A percentile compares a stretch with the other conserved stretches of the same genome.
Conservation (phyloP, 2,888 invertebrate genomes). For the Hesperia comma region DNA sequence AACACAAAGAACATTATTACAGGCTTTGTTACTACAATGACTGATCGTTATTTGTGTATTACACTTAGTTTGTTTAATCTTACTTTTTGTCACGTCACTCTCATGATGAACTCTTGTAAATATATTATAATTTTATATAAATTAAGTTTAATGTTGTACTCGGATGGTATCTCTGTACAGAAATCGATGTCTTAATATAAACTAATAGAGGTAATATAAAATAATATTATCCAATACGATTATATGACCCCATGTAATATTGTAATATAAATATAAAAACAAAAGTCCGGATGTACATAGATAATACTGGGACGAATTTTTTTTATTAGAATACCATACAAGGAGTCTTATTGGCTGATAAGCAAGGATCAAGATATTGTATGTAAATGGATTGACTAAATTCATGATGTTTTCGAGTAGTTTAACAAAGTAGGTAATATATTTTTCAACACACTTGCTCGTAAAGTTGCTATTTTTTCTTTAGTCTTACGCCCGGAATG, state of each 20-base stretch:
- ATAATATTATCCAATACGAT: conserved; percentile 3
- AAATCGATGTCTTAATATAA: conserved; percentile 22
- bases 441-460: no score
- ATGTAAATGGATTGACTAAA: not conserved
- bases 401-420: not conserved
- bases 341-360: not conserved
- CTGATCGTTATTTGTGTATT: no score
- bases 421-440: not conserved
- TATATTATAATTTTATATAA: conserved; percentile 6
- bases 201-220: not conserved
- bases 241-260: not conserved
- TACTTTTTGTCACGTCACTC: conserved; percentile 5
- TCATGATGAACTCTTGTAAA: conserved; percentile 20
- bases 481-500: no score
- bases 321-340: conserved; percentile 3
- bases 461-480: no score
- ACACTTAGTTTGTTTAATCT: no score
- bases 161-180: conserved; percentile 28
- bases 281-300: conserved; percentile 15
- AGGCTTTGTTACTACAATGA: no score
- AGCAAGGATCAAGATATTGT: not conserved
- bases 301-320: not conserved
- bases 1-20: no score
- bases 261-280: not conserved
- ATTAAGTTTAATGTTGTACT: not conserved